These are phyloP conservation scores for Upupa epops DNA, from an alignment of 2,113 vertebrate genomes.

Conservation along the genomic window DNA sequence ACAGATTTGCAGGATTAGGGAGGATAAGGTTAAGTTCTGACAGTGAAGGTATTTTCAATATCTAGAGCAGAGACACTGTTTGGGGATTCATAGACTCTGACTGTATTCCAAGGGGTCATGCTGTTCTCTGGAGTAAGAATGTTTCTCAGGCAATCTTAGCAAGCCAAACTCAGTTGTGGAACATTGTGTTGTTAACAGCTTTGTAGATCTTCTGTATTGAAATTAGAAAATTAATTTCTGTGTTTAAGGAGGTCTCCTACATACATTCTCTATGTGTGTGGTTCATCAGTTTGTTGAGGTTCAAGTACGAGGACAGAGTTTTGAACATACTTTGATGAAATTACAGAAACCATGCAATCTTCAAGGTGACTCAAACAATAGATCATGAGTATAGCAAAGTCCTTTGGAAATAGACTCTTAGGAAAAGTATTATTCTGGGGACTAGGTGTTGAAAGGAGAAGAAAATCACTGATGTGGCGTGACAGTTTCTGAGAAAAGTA, in stretches of 20 bases:
- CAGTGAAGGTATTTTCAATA: background rate
- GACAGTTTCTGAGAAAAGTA: background rate
- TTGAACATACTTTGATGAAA: background rate
- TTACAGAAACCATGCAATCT: background rate
- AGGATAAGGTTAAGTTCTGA: background rate
- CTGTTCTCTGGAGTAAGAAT: background rate
- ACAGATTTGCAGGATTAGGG: background rate
- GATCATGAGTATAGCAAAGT: background rate
- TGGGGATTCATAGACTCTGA: background rate
- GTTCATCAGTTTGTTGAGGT: background rate
- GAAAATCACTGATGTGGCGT: background rate
- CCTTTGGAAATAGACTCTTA: background rate
- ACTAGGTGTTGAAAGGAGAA: background rate
- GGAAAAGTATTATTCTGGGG: background rate
- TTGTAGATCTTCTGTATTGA: background rate
- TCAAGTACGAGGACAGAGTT: background rate
- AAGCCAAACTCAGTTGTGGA: background rate
- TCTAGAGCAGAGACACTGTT: fast-evolving
- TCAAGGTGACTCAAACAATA: background rate
- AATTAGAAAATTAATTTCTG: background rate
- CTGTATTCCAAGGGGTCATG: background rate
- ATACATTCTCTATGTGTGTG: background rate
- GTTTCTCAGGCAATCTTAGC: background rate
- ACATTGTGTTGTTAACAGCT: background rate
- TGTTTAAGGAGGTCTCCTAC: background rate